Evolutionary conservation across 1,140 invertebrate genomes (phyloP).

Genomic region (Psix sp.): DNA sequence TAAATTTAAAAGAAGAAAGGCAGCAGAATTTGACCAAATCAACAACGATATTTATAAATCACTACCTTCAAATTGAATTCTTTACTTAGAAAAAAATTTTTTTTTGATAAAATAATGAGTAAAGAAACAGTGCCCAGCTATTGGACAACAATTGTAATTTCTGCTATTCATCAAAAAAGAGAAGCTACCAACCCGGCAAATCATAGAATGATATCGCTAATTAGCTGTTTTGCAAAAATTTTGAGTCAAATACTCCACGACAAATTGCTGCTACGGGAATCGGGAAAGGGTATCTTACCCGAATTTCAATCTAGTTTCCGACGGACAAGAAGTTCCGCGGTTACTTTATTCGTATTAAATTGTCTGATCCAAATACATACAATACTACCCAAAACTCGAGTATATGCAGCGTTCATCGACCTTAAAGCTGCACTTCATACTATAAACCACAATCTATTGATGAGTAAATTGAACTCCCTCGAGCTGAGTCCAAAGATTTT

Average conservation of each 20-base stretch:
- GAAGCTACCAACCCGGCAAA: conserved; percentile 3
- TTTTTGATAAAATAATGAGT: conserved; percentile 1
- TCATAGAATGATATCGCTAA: not conserved
- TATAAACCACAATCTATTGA: too few species aligned
- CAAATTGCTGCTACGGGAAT: not conserved
- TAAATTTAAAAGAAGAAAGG: conserved; percentile 7
- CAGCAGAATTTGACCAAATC: not conserved
- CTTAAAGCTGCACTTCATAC: too few species aligned
- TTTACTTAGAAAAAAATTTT: not conserved
- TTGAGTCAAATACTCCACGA: conserved; percentile 2
- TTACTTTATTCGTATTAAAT: conserved; percentile 2
- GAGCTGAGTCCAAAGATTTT: too few species aligned
- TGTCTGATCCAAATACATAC: not conserved
- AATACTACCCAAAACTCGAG: too few species aligned
- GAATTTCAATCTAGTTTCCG: conserved; percentile 9
- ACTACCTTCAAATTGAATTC: not conserved
- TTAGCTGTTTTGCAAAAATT: conserved; percentile 7
- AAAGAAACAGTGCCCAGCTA: not conserved
- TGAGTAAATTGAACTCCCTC: too few species aligned
- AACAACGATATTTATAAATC: conserved; percentile 1
- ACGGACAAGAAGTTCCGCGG: not conserved
- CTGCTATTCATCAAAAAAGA: conserved; percentile 2
- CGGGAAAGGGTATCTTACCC: not conserved
- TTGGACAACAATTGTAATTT: not conserved
- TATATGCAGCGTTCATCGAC: too few species aligned